Percentiles rank a stretch among this genome's conserved stretches.
Conservation (phyloP, 2,888 invertebrate genomes). For the Electrophaes corylata region DNA sequence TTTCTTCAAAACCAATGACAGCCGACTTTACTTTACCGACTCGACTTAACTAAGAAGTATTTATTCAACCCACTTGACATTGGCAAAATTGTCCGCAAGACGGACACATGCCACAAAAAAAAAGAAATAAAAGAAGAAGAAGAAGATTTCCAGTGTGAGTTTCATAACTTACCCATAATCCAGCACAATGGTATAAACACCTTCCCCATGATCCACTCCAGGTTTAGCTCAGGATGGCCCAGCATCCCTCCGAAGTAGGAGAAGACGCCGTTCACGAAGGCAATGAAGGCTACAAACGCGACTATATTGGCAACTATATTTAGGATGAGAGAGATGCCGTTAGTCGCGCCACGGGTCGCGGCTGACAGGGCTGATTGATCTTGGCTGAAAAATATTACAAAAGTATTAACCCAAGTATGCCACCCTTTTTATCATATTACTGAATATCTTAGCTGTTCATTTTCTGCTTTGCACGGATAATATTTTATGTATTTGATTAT, state of each 20-base stretch:
- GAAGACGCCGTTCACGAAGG: constrained; percentile 92
- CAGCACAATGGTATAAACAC: constrained; percentile 95
- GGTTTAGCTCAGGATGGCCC: constrained; percentile 85
- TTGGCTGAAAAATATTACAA: constrained; percentile 83
- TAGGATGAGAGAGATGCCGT: constrained; percentile 91
- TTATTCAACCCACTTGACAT: too few species aligned
- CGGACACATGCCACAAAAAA: not conserved
- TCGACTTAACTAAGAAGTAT: too few species aligned
- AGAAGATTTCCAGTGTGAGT: too few species aligned
- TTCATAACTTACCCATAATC: constrained; percentile 92
- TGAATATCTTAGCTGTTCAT: too few species aligned
- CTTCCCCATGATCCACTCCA: constrained; percentile 93
- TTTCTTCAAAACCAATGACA: too few species aligned
- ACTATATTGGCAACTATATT: constrained; percentile 96
- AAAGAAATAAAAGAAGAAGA: too few species aligned
- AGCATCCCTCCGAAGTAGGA: constrained; percentile 92
- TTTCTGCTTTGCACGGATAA: too few species aligned
- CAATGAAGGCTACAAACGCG: constrained; percentile 94
- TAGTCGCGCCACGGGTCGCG: constrained; percentile 93
- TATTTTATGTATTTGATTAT: too few species aligned
- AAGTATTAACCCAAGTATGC: too few species aligned
- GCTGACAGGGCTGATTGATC: constrained; percentile 95
- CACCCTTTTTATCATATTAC: too few species aligned
- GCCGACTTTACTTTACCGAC: too few species aligned
- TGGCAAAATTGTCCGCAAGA: too few species aligned